Evolutionary conservation across 2,797 vertebrate species (phyloP).

Genomic region (Perodicticus potto): DNA sequence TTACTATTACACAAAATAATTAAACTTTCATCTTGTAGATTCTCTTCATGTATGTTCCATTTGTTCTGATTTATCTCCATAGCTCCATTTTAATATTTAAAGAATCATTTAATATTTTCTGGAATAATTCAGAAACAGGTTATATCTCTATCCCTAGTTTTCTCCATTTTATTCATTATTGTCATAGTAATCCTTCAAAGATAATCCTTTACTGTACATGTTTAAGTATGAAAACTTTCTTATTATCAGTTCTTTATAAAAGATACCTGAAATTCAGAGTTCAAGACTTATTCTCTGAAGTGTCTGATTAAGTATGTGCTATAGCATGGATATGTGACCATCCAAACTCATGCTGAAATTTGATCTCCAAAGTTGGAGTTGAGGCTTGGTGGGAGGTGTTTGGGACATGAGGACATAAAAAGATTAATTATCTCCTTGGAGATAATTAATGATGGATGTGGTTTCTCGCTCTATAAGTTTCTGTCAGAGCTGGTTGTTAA

Average conservation of each 20-base stretch:
- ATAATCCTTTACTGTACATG: not conserved
- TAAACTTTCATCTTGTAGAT: not conserved
- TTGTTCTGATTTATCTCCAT: not conserved
- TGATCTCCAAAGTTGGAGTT: no score
- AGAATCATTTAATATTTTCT: conserved; percentile 15
- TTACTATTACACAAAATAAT: not conserved
- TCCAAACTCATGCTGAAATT: no score
- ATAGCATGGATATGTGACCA: no score
- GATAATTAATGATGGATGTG: no score
- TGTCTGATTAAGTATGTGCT: not conserved
- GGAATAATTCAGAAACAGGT: not conserved
- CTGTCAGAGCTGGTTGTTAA: no score
- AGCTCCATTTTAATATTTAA: not conserved
- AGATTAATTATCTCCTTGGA: no score
- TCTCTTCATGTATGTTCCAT: not conserved
- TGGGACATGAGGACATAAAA: no score
- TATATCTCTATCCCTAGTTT: not conserved
- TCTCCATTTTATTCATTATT: not conserved
- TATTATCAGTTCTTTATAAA: not conserved
- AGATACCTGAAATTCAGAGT: not conserved
- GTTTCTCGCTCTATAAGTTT: no score
- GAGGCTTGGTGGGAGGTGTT: no score
- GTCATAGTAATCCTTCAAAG: not conserved
- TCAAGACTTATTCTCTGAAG: not conserved
- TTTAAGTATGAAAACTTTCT: not conserved